These are phyloP conservation scores for Amphipyra berbera DNA, from an alignment of 2,888 invertebrate genomes.

Conservation along the genomic window DNA sequence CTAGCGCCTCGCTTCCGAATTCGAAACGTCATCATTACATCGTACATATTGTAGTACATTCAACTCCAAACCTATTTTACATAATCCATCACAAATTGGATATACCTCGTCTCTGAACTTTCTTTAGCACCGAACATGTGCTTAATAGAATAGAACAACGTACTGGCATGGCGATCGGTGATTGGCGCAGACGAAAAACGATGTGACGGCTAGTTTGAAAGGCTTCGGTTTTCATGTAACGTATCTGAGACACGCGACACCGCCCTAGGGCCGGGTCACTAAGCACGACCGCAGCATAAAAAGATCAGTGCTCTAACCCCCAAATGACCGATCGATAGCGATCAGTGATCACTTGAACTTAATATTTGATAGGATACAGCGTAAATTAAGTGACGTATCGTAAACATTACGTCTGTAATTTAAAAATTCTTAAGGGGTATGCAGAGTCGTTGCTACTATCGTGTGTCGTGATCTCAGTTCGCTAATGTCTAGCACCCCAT, in stretches of 20 bases:
- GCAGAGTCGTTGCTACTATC: too few species aligned
- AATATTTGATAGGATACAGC: too few species aligned
- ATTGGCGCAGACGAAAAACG: slow-evolving; percentile 68
- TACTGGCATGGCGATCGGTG: slow-evolving; percentile 42
- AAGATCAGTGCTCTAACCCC: slow-evolving; percentile 27
- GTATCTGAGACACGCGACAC: slow-evolving; percentile 69
- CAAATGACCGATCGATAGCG: slow-evolving; percentile 6
- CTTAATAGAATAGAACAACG: slow-evolving; percentile 15
- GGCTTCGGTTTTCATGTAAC: slow-evolving; percentile 76
- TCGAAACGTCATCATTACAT: background rate
- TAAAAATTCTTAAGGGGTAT: too few species aligned
- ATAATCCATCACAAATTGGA: slow-evolving; percentile 49
- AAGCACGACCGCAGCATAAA: slow-evolving; percentile 58
- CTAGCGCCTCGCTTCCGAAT: too few species aligned
- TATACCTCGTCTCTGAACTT: slow-evolving; percentile 48
- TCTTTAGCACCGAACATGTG: background rate
- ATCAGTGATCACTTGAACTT: too few species aligned
- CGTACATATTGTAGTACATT: slow-evolving; percentile 23
- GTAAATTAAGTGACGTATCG: too few species aligned
- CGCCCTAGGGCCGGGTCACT: slow-evolving; percentile 65
- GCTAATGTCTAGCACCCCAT: too few species aligned
- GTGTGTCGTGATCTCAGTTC: too few species aligned
- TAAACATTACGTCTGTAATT: too few species aligned
- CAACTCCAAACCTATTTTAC: slow-evolving; percentile 1
- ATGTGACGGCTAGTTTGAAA: slow-evolving; percentile 72